These are phyloP conservation scores for Loriculus beryllinus DNA, from an alignment of 2,797 vertebrate genomes.

Conservation along the genomic window DNA sequence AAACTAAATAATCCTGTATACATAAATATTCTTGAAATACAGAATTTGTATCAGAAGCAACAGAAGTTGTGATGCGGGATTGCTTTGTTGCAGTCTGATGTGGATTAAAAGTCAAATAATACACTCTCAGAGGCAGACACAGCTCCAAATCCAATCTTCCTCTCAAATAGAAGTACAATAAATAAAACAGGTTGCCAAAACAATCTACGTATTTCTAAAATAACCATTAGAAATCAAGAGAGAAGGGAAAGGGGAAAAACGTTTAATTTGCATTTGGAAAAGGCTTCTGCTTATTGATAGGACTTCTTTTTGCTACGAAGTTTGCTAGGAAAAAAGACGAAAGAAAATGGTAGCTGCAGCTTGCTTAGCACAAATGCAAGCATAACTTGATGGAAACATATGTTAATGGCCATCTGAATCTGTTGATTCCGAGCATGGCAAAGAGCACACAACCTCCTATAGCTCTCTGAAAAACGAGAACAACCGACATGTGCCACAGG, in stretches of 20 bases:
- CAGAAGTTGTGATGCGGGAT: not conserved
- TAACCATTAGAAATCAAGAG: not conserved
- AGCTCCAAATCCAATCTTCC: slow-evolving; percentile 28
- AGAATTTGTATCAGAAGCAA: not conserved
- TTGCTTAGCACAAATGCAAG: not conserved
- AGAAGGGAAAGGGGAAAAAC: fast-evolving
- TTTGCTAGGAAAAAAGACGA: not conserved
- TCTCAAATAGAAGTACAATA: slow-evolving; percentile 14
- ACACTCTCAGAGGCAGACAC: not conserved
- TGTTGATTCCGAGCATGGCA: not conserved
- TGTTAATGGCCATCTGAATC: not conserved
- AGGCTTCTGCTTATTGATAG: not conserved
- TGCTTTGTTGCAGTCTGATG: not conserved
- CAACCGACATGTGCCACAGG: not conserved
- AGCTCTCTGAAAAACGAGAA: not conserved
- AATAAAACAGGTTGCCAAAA: slow-evolving; percentile 9
- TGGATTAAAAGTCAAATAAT: slow-evolving; percentile 34
- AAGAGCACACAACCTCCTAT: not conserved
- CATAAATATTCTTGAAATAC: slow-evolving; percentile 17
- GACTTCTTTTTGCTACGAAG: not conserved
- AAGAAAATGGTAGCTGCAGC: not conserved
- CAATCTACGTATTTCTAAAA: not conserved
- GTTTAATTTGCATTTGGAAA: not conserved
- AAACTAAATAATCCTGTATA: not conserved
- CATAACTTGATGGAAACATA: not conserved